Evolutionary conservation across 2,888 invertebrate species (phyloP).

Genomic region (Lycocerus yunnanus): DNA sequence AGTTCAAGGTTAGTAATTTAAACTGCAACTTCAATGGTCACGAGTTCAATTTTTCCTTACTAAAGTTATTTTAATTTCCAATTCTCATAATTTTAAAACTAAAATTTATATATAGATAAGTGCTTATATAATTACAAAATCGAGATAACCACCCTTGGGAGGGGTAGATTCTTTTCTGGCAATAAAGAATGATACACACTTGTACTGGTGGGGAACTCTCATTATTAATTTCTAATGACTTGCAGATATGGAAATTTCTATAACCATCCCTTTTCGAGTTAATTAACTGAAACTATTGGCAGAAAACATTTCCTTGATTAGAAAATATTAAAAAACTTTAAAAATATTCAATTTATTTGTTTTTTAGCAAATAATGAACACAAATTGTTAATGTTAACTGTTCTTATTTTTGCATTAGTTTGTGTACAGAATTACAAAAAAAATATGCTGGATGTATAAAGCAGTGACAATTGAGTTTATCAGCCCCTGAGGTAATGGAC

Average conservation of each 20-base stretch:
- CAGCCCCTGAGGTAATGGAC: not conserved
- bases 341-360: not conserved
- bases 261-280: not conserved
- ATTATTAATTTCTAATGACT: too few relatives aligned
- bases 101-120: too few relatives aligned
- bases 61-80: too few relatives aligned
- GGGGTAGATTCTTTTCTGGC: too few relatives aligned
- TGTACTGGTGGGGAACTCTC: too few relatives aligned
- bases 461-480: not conserved
- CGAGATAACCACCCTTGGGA: too few relatives aligned
- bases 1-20: too few relatives aligned
- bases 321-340: not conserved
- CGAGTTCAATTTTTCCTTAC: too few relatives aligned
- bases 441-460: not conserved
- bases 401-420: not conserved
- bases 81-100: too few relatives aligned
- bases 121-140: not conserved
- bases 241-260: too few relatives aligned
- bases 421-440: not conserved
- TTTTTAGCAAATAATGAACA: not conserved
- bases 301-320: not conserved
- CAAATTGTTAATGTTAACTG: not conserved
- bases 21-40: too few relatives aligned
- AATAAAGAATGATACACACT: too few relatives aligned
- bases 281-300: not conserved